Percentiles rank a stretch among this genome's conserved stretches.
These are phyloP conservation scores for Furnarius figulus DNA, from an alignment of 2,113 vertebrate species.

Conservation along the genomic window DNA sequence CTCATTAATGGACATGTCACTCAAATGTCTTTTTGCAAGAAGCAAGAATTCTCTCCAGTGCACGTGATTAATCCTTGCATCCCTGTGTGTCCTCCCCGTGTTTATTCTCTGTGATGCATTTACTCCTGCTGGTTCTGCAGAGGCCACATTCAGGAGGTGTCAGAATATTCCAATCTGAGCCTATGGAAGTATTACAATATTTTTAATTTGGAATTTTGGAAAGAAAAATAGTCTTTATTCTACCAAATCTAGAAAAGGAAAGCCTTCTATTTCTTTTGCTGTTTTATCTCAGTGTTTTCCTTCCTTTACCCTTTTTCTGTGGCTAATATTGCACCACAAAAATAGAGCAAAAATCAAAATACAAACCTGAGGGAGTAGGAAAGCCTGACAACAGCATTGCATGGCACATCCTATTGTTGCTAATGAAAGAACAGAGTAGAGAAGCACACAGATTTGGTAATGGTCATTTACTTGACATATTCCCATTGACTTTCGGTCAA, in stretches of 20 bases:
- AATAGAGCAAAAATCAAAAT: background rate
- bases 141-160: background rate
- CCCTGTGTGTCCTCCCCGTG: background rate
- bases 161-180: background rate
- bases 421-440: background rate
- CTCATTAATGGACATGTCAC: fast-evolving
- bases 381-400: background rate
- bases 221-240: background rate
- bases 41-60: background rate
- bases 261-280: fast-evolving
- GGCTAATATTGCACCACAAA: background rate
- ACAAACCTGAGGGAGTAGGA: background rate
- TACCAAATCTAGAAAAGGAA: background rate
- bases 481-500: background rate
- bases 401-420: background rate
- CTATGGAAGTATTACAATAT: background rate
- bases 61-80: background rate
- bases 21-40: background rate
- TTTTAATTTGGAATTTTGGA: background rate
- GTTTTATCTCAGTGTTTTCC: background rate
- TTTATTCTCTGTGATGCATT: background rate
- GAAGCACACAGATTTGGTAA: background rate
- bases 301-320: background rate
- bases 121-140: background rate
- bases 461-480: fast-evolving